Evolutionary conservation across 1,140 invertebrate genomes (phyloP).

Genomic region (Leptonema lineaticorne): DNA sequence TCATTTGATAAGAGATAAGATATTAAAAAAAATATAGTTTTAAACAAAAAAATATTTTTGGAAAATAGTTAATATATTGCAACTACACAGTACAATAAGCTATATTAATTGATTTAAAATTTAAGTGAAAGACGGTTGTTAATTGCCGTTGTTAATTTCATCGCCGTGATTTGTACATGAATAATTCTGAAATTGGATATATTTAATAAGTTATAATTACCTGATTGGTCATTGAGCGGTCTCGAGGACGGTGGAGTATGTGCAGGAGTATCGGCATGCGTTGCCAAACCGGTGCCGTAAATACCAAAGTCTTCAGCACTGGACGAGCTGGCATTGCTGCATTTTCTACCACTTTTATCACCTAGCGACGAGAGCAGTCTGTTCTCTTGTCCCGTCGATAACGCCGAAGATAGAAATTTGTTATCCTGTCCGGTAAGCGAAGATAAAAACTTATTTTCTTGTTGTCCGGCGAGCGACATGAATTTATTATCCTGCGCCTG

Average conservation of each 20-base stretch:
- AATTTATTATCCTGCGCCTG: slow-evolving; percentile 53
- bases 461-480: slow-evolving; percentile 48
- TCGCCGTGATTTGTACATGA: background rate
- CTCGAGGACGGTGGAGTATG: slow-evolving; percentile 54
- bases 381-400: slow-evolving; percentile 49
- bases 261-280: slow-evolving; percentile 61
- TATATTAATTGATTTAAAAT: no score
- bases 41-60: no score
- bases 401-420: slow-evolving; percentile 49
- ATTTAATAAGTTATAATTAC: slow-evolving; percentile 43
- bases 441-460: slow-evolving; percentile 57
- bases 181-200: background rate
- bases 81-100: no score
- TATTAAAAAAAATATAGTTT: no score
- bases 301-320: slow-evolving; percentile 79
- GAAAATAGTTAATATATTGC: no score
- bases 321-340: slow-evolving; percentile 71
- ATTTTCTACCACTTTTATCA: slow-evolving; percentile 65
- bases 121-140: no score
- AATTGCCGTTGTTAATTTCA: no score
- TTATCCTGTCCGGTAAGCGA: slow-evolving; percentile 51
- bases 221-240: slow-evolving; percentile 61
- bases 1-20: no score
- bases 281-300: slow-evolving; percentile 55
- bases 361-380: slow-evolving; percentile 49